These are phyloP conservation scores for Strongylocentrotus purpuratus DNA, from an alignment of 35 echinoderm and acorn worm species.

Conservation along the genomic window DNA sequence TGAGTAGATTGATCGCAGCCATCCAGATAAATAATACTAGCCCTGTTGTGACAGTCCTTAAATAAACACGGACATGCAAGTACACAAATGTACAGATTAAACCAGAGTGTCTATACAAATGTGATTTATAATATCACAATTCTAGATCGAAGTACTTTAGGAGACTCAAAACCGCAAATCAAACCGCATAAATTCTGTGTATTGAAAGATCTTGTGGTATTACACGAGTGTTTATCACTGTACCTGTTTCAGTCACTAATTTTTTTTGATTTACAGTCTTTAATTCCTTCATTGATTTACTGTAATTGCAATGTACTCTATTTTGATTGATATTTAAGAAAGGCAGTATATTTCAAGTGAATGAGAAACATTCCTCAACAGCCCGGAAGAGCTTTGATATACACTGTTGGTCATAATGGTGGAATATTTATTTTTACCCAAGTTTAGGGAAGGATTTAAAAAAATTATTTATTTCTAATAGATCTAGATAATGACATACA, in stretches of 20 bases:
- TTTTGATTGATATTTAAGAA: no score
- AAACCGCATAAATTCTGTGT: not conserved
- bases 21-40: not conserved
- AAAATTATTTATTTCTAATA: no score
- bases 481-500: no score
- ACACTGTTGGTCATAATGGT: no score
- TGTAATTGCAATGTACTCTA: not conserved
- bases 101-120: not conserved
- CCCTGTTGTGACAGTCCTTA: conserved; percentile 9
- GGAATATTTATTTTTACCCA: no score
- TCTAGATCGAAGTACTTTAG: not conserved
- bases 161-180: not conserved
- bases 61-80: not conserved
- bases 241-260: not conserved
- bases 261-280: not conserved
- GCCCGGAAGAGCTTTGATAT: no score
- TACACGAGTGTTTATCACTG: not conserved
- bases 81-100: conserved; percentile 12
- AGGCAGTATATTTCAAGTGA: no score
- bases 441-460: no score
- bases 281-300: not conserved
- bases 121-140: not conserved
- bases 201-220: not conserved
- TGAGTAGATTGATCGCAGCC: not conserved
- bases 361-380: no score